phyloP scores from a whole-genome alignment of 2,113 vertebrate species.

The Pyxicephalus adspersus region DNA sequence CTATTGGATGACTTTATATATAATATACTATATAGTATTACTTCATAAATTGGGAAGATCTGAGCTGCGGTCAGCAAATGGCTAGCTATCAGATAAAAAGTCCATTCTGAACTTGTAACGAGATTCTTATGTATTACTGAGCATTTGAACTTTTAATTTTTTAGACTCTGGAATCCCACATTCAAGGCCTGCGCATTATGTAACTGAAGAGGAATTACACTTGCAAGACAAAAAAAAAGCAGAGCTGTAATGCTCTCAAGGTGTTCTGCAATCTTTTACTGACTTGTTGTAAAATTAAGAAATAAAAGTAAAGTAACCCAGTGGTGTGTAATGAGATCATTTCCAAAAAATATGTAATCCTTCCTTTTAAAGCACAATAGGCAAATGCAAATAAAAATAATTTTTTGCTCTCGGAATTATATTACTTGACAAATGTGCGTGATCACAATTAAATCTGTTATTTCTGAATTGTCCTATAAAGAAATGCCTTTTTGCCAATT shows the following conservation, averaged over 20 bases:
- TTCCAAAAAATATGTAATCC: not conserved
- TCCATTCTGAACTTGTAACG: not conserved
- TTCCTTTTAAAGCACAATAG: not conserved
- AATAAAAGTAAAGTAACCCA: not conserved
- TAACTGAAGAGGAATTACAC: conserved; percentile 74
- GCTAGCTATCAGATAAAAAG: not conserved
- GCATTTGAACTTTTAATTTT: conserved; percentile 25
- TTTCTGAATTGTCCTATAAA: no score
- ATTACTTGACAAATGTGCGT: not conserved
- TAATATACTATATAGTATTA: not conserved
- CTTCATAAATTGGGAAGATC: not conserved
- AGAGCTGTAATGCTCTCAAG: conserved; percentile 62
- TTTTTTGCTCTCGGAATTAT: not conserved
- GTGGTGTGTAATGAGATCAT: not conserved
- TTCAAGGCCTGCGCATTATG: conserved; percentile 98
- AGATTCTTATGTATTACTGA: not conserved
- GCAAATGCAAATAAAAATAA: not conserved
- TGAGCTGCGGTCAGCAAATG: not conserved
- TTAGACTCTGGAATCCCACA: conserved; percentile 94
- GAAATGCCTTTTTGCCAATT: no score
- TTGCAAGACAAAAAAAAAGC: conserved; percentile 68
- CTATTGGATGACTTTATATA: no score
- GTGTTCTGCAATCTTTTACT: no score
- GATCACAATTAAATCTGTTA: not conserved
- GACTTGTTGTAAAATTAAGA: not conserved